Conservation (phyloP, 2,797 vertebrate genomes). For the Hoplostethus mediterraneus region DNA sequence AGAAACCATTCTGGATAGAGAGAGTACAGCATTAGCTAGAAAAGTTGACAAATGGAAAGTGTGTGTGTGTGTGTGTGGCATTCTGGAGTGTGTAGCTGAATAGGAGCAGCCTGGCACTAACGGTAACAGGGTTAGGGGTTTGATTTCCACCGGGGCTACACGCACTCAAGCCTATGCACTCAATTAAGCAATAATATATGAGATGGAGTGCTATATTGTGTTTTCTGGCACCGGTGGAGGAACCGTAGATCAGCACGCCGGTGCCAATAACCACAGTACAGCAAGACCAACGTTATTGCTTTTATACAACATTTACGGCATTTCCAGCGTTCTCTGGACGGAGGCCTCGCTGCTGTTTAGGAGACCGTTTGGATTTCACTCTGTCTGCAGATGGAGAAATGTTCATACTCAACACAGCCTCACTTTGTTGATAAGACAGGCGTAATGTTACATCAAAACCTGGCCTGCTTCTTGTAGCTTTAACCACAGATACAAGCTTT, state of each 20-base stretch:
- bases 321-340: too few species aligned
- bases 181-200: conserved; percentile 43
- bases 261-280: conserved; percentile 5
- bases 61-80: background rate
- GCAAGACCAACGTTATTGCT: too few species aligned
- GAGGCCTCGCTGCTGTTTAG: too few species aligned
- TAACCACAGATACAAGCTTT: too few species aligned
- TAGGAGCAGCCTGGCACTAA: background rate
- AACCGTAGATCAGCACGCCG: conserved; percentile 47
- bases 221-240: conserved; percentile 52
- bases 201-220: conserved; percentile 40
- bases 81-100: background rate
- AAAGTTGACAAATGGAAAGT: background rate
- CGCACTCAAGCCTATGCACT: conserved; percentile 48
- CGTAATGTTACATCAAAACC: too few species aligned
- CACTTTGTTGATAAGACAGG: too few species aligned
- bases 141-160: conserved; percentile 45
- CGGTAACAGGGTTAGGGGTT: conserved; percentile 12
- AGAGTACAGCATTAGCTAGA: background rate
- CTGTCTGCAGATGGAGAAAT: too few species aligned
- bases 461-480: too few species aligned
- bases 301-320: conserved; percentile 2
- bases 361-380: too few species aligned
- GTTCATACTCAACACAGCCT: too few species aligned
- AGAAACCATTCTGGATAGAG: too few species aligned